Evolutionary conservation across 2,888 invertebrate genomes (phyloP), one percentile per base, ranked within the genome.

Genomic region (Emmelina monodactyla): DNA sequence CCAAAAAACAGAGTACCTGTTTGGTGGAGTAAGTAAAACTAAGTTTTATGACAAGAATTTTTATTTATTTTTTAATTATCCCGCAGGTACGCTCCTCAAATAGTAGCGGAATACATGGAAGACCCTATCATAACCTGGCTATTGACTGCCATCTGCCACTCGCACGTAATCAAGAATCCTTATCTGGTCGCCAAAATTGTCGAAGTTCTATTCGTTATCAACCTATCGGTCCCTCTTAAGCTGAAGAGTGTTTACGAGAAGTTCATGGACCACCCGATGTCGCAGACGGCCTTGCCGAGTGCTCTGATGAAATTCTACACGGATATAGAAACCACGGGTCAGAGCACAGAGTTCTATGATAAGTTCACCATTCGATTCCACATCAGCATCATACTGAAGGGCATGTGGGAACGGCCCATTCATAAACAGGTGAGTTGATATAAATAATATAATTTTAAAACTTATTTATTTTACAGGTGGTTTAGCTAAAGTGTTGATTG

Each of bases 331-430:
- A 93, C 94, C 9, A 98, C 97, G 7, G 98, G 98, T 7, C 93
- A 97, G 49, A 95, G 94, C 69, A 95, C 94, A 22, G 99, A 99
- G 78, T 99, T 99, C 78, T 99, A 97, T 60, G 98, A 98, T 75
- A 99, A 99, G 78, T 99, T 99, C 72, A 94, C 95, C 9, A 98
- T 99, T 53, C 87, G 99, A 65, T 97, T 97, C 81, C 97, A 97
- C 65, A 97, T 99, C 64, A 97, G 97, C 70, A 88, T 97, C 59
- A 94, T 98, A 55, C 85, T 99, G 50, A 97, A 97, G 71, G 88
- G 90, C 33, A 91, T 99, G 89, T 98, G 98, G 97, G 89, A 89
- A 39, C 90, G 92, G 55, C 89, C 92, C 10, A 84, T 91, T 30
- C 97, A 98, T 49, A 81, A 81, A 60, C 79, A 73, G 62, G 79